Base-by-base conservation (phyloP, 2,888 invertebrate species). In the Lasioglossum villosulum region DNA sequence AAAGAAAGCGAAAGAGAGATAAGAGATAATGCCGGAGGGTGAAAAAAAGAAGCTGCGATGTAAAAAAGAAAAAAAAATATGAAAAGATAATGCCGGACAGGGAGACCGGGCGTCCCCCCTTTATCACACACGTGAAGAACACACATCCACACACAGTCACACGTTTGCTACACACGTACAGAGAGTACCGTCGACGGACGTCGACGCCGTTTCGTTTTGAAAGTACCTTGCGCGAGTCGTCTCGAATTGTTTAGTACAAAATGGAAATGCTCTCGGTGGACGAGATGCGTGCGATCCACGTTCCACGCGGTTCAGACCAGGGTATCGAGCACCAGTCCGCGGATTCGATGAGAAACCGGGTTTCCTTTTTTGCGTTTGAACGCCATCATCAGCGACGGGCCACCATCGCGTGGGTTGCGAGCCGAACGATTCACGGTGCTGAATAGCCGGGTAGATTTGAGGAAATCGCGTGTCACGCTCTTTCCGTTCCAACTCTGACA, bases 241-340 rank as follows among this genome's bases (percentile, higher is more conserved):
- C 91, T 90, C 91, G 84, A 84, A 84, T 91, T 86, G 88, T 88
- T 87, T 88, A 92, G 90, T 92, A 92, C 89, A 92, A 92, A 92
- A 86, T 48, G 75, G 81, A 70, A 76, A 78, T 82, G 71, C 66
- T 79, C 78, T 86, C 84, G 79, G 76, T 83, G 80, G 82, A 86
- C 82, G 82, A 81, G 83, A 86, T 73, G 78, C 75, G 79, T 82
- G 68, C 75, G 85, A 90, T 84, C 76, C 71, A 78, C 48, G 83
- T 75, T 84, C 76, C 83, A 86, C 78, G 74, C 84, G 83, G 72
- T 82, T 83, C 81, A 52, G 75, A 80, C 75, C 84, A 86, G 75
- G 87, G 78, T 77, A 76, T 89, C 74, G 78, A 78, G 39, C 77
- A 48, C 66, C 79, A 83, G 59, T 83, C 83, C 86, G 80, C 78